Conservation (phyloP, 2,797 vertebrate species). For the Chaenodraco wilsoni region DNA sequence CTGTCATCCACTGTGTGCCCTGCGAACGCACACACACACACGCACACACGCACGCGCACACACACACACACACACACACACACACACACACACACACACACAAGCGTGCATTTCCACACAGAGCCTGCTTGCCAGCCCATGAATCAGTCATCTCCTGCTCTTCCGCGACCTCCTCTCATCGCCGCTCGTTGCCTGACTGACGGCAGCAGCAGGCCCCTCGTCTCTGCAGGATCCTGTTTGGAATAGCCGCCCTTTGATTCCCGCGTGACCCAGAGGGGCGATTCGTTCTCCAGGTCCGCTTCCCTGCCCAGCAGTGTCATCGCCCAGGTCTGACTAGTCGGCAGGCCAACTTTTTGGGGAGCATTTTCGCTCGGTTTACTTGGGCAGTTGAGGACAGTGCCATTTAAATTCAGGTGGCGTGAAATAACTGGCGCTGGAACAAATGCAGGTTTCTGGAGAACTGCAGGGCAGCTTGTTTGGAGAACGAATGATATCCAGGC, state of each 20-base stretch:
- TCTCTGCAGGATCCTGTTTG: conserved; percentile 41
- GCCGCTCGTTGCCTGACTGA: conserved; percentile 61
- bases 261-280: conserved; percentile 30
- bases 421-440: conserved; percentile 19
- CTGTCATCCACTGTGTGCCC: conserved; percentile 68
- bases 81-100: conserved; percentile 23
- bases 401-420: conserved; percentile 21
- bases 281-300: conserved; percentile 20
- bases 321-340: conserved; percentile 13
- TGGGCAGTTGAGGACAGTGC: conserved; percentile 13
- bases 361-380: conserved; percentile 7
- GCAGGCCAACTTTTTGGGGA: neutral
- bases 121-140: conserved; percentile 48
- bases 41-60: conserved; percentile 2
- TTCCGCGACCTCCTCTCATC: conserved; percentile 59
- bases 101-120: conserved; percentile 36
- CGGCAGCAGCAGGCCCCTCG: conserved; percentile 55
- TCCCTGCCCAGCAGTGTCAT: conserved; percentile 29
- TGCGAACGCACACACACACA: conserved; percentile 44
- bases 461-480: neutral
- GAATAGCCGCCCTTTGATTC: conserved; percentile 56
- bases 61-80: neutral
- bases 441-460: conserved; percentile 12
- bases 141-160: conserved; percentile 75
- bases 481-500: neutral